These are phyloP conservation scores for Cairina moschata DNA, from an alignment of 2,113 vertebrate genomes.

Conservation along the genomic window DNA sequence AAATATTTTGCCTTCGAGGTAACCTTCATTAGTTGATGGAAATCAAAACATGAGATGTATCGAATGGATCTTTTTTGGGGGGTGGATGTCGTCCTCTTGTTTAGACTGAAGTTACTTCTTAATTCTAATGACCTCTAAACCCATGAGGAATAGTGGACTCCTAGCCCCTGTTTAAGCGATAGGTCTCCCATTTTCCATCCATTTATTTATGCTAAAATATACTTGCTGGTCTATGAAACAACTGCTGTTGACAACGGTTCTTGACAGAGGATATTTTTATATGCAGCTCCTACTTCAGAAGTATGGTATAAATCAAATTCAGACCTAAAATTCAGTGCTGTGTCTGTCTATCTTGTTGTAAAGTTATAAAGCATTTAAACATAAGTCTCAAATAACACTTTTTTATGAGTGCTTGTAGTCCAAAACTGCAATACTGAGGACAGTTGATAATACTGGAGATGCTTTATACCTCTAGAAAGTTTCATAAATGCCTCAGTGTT, in stretches of 20 bases:
- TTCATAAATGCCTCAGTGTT: not conserved
- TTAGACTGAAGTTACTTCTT: not conserved
- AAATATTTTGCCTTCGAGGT: not conserved
- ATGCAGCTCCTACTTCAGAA: not conserved
- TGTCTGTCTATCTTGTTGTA: not conserved
- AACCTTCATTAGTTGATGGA: not conserved
- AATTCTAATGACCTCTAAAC: not conserved
- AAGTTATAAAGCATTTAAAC: not conserved
- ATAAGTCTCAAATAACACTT: not conserved
- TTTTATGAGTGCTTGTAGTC: not conserved
- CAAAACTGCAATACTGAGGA: not conserved
- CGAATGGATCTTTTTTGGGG: not conserved
- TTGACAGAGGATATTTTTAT: not conserved
- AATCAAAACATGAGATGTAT: not conserved
- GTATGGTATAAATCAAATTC: not conserved
- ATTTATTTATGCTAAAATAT: not conserved
- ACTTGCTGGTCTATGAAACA: not conserved
- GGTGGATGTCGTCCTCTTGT: not conserved
- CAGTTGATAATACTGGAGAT: not conserved
- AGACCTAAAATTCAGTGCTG: not conserved
- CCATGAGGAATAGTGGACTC: not conserved
- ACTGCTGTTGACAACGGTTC: not conserved
- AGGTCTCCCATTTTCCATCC: not conserved
- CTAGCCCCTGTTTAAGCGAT: not conserved
- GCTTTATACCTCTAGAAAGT: not conserved